Evolutionary conservation across 2,888 invertebrate species (phyloP).

Genomic region (Xylocampa areola): DNA sequence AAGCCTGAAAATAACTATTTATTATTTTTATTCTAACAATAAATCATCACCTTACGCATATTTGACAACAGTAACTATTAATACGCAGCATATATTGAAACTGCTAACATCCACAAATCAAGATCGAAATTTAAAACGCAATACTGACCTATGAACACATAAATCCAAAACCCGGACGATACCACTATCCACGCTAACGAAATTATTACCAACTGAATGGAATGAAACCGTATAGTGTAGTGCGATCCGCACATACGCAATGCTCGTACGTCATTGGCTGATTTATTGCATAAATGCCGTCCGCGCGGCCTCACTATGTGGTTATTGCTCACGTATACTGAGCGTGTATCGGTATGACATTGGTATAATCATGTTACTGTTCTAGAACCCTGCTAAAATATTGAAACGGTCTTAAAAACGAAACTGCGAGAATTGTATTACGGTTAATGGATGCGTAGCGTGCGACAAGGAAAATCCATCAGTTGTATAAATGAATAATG

Average conservation of each 20-base stretch:
- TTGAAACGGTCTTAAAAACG: constrained; percentile 26
- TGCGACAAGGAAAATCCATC: constrained; percentile 58
- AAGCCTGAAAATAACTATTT: not conserved
- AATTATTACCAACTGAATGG: constrained; percentile 49
- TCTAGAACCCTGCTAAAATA: constrained; percentile 34
- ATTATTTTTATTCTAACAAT: not conserved
- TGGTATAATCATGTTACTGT: constrained; percentile 2
- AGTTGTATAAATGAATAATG: constrained; percentile 51
- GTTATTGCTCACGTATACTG: constrained; percentile 33
- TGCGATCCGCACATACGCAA: constrained; percentile 34
- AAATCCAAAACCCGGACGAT: constrained; percentile 40
- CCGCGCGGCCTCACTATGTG: constrained; percentile 48
- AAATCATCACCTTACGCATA: not conserved
- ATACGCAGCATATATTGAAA: constrained; percentile 18
- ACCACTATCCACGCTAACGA: constrained; percentile 39
- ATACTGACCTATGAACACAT: constrained; percentile 34
- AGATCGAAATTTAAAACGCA: constrained; percentile 33
- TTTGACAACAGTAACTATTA: not conserved
- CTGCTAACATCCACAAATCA: constrained; percentile 38
- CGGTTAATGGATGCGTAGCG: constrained; percentile 44
- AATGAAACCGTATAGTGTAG: constrained; percentile 54
- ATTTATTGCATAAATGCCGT: constrained; percentile 43
- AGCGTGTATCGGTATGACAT: not conserved
- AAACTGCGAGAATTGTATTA: constrained; percentile 34
- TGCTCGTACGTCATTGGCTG: constrained; percentile 50